Conservation (phyloP, 2,113 vertebrate genomes). For the Mormyrus lacerda region DNA sequence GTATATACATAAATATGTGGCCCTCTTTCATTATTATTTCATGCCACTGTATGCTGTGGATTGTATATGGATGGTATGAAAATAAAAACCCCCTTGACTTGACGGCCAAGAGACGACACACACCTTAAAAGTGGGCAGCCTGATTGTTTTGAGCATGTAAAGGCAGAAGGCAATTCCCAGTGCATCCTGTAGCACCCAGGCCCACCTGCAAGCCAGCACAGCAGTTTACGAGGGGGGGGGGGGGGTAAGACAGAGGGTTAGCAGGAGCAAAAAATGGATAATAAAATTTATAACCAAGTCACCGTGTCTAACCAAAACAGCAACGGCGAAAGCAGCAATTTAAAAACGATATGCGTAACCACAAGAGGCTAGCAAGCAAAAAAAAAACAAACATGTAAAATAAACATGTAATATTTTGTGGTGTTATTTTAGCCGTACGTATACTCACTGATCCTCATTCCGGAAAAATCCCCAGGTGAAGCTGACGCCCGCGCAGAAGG, state of each 20-base stretch:
- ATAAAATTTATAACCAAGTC: not conserved
- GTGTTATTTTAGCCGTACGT: not conserved
- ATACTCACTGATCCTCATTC: slow-evolving; percentile 88
- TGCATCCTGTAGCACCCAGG: slow-evolving; percentile 87
- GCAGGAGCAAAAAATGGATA: not conserved
- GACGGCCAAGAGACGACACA: not conserved
- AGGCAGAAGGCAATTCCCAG: slow-evolving; percentile 92
- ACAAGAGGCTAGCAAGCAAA: not conserved
- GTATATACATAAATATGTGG: no score
- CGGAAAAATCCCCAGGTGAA: slow-evolving; percentile 83
- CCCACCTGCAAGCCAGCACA: slow-evolving; percentile 70
- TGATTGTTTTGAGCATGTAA: slow-evolving; percentile 89
- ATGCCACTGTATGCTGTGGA: not conserved
- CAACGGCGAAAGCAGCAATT: not conserved
- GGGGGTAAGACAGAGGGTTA: not conserved
- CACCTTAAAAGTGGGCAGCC: slow-evolving; percentile 92
- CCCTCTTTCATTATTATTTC: no score
- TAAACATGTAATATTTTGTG: no score
- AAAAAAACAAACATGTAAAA: not conserved
- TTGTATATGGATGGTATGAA: not conserved
- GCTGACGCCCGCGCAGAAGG: slow-evolving; percentile 71
- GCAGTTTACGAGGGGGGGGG: not conserved
- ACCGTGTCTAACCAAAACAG: not conserved
- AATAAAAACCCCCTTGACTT: not conserved
- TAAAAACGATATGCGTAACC: not conserved